Evolutionary conservation across 1,140 invertebrate genomes (phyloP), one percentile per base, ranked within the genome.

Genomic region (Eubasilissa regina): DNA sequence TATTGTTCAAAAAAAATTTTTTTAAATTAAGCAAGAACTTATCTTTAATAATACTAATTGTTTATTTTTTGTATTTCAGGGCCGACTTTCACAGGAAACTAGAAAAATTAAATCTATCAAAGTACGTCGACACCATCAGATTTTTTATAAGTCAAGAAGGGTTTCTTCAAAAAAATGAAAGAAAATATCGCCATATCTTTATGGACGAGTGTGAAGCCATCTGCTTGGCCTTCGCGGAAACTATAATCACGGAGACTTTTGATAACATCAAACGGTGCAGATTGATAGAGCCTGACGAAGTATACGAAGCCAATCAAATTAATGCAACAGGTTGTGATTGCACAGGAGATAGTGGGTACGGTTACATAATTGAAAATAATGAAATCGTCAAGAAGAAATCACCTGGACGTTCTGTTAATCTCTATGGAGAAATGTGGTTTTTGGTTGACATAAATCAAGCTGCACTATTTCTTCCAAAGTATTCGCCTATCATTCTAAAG

Each of bases 401-500:
- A n/a, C 74, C 74, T 0, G 13, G 44, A 6, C n/a, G 60, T 0
- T 60, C 15, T 3, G 64, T 21, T 25, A 55, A 66, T 9, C 10
- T 83, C 4, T 83, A 78, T 43, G 86, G 86, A 13, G 84, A 86
- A 43, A 75, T 87, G 17, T 87, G 86, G 86, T 87, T 85, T 80
- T 83, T 87, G 68, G 85, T 86, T 0, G 86, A 87, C 68, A 86
- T 86, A n/a, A 86, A 87, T 73, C 86, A 87, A 84, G 85, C 86
- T 1, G 84, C 85, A 1, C 77, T 87, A n/a, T 86, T 86, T 68
- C 80, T 87, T 25, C 86, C 86, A 9, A 86, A 85, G 79, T 83
- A 85, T 76, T 86, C 86, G 3, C 86, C 85, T 8, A 73, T 80
- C 45, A 68, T 87, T 17, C 77, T 87, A 6, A 87, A 86, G 83